Evolutionary conservation across 1,140 invertebrate genomes (phyloP).

Genomic region (Rhopalosiphum maidis): DNA sequence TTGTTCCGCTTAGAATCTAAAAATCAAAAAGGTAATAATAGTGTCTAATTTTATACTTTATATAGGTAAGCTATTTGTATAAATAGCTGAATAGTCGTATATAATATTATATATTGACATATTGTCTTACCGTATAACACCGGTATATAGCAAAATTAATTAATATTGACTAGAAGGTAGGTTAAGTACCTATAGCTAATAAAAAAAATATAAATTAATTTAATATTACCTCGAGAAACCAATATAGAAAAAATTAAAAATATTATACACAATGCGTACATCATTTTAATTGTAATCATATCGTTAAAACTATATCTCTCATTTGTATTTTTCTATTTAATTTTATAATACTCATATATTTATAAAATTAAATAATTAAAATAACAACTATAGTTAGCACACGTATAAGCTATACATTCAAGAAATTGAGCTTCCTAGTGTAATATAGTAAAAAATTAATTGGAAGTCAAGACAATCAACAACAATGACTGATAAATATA

Average conservation of each 20-base stretch:
- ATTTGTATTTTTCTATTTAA: neutral
- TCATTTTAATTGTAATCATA: too few relatives aligned
- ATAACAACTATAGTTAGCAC: neutral
- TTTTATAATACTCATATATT: neutral
- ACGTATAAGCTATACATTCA: neutral
- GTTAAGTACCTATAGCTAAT: neutral
- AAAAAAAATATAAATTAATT: neutral
- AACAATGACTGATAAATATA: neutral
- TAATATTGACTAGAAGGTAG: neutral
- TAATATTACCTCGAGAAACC: too few relatives aligned
- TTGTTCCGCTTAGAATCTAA: too few relatives aligned
- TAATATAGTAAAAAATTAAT: neutral
- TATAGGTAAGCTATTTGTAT: neutral
- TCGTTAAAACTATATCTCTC: too few relatives aligned
- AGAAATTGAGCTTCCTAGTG: neutral
- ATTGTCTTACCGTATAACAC: neutral
- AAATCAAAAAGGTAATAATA: neutral
- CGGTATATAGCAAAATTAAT: neutral
- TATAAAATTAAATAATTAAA: slow-evolving; percentile 9
- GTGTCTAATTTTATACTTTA: neutral
- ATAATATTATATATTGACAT: too few relatives aligned
- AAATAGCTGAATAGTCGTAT: neutral
- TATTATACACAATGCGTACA: neutral
- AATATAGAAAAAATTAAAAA: neutral
- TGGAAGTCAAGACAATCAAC: neutral